Evolutionary conservation across 2,888 invertebrate species (phyloP).

Genomic region (Orthosia gracilis): DNA sequence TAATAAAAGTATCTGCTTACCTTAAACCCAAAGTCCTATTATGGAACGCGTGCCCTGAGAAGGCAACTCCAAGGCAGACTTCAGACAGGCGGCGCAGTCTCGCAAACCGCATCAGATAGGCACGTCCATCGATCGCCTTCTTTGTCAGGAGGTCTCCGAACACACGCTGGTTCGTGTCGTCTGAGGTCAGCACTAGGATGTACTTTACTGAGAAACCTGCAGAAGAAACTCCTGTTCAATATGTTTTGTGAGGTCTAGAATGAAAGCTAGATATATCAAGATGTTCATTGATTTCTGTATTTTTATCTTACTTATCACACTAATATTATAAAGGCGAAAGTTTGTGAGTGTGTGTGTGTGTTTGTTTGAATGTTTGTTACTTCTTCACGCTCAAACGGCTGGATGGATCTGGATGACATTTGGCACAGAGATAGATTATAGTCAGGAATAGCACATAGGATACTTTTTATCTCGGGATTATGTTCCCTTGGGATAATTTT

Average conservation of each 20-base stretch:
- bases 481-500: no score
- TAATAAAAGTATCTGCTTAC: conserved; percentile 61
- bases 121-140: conserved; percentile 80
- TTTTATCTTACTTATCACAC: no score
- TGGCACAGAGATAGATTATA: no score
- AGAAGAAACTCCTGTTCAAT: conserved; percentile 1
- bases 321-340: no score
- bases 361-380: no score
- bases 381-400: no score
- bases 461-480: no score
- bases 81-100: conserved; percentile 85
- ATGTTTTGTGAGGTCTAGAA: background rate
- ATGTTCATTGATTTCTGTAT: no score
- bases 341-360: no score
- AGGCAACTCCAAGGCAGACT: conserved; percentile 89
- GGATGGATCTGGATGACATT: no score
- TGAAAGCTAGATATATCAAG: no score
- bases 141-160: conserved; percentile 78
- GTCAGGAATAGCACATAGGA: no score
- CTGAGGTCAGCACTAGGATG: conserved; percentile 85
- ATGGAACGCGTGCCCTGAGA: conserved; percentile 89
- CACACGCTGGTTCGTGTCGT: conserved; percentile 83
- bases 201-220: conserved; percentile 89
- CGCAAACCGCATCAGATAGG: conserved; percentile 84
- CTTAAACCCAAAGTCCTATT: conserved; percentile 87